phyloP scores from a whole-genome alignment of 2,797 vertebrate genomes.

The Nasua narica region DNA sequence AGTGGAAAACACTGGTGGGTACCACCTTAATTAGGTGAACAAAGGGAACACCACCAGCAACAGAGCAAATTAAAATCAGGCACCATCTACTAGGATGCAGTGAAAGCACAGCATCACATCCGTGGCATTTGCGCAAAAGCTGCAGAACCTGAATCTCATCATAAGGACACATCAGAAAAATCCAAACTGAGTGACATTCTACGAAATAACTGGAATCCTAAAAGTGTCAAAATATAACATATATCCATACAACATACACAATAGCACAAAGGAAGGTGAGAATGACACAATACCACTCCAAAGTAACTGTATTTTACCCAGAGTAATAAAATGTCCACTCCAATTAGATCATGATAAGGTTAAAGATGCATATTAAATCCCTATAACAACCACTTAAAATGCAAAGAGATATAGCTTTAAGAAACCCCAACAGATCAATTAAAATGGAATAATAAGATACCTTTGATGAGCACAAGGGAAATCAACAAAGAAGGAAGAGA shows the following conservation, averaged over 20 bases:
- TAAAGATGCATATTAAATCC: not conserved
- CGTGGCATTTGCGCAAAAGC: not conserved
- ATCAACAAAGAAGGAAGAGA: not conserved
- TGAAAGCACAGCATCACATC: not conserved
- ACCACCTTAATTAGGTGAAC: not conserved
- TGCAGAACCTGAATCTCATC: not conserved
- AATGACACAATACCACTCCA: no score
- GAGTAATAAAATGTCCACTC: not conserved
- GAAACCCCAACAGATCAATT: not conserved
- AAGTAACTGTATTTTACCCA: not conserved
- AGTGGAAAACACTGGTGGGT: not conserved
- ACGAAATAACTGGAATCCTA: not conserved
- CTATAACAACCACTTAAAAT: not conserved
- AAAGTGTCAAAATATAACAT: not conserved
- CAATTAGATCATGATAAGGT: not conserved
- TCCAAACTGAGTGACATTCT: not conserved
- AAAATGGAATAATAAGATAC: not conserved
- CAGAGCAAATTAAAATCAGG: not conserved
- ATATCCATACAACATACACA: not conserved
- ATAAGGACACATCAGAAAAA: not conserved
- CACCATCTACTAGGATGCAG: not conserved
- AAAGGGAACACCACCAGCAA: not conserved
- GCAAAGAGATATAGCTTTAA: not conserved
- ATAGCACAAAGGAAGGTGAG: not conserved
- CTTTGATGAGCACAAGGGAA: not conserved